These are phyloP conservation scores for Apostichopus japonicus DNA, from an alignment of 35 echinoderm and acorn worm species.

Conservation along the genomic window DNA sequence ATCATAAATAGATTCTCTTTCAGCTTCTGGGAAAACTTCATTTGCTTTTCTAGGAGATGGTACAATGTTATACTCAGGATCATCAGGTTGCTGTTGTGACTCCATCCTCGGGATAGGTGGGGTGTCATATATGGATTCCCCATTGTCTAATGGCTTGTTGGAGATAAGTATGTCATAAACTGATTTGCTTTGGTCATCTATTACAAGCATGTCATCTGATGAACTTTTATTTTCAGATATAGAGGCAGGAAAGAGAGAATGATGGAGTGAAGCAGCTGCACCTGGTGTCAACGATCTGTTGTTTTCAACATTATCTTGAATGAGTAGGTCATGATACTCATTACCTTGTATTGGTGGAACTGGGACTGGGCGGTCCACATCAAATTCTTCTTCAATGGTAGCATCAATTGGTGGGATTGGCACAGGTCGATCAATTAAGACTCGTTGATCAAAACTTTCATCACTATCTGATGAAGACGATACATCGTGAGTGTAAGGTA, in stretches of 20 bases:
- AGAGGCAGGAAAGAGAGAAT: background rate
- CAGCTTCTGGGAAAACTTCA: background rate
- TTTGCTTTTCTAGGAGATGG: background rate
- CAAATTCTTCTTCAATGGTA: background rate
- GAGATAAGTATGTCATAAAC: background rate
- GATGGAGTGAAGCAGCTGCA: background rate
- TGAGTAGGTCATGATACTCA: background rate
- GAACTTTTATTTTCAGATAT: background rate
- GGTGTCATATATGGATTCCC: background rate
- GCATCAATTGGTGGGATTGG: background rate
- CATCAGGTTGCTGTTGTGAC: background rate
- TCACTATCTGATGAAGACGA: background rate
- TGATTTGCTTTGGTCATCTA: background rate
- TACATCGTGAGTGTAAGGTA: background rate
- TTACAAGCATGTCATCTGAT: background rate
- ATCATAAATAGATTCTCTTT: constrained; percentile 39
- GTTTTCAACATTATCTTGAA: constrained; percentile 12
- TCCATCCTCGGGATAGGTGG: background rate
- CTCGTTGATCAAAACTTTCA: background rate
- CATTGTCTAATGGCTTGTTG: background rate
- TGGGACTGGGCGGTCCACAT: background rate
- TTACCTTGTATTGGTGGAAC: background rate
- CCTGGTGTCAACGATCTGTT: background rate
- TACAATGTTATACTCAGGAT: background rate
- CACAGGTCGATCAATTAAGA: constrained; percentile 5